phyloP scores from a whole-genome alignment of 2,888 invertebrate genomes.

The Heliothis peltigera region DNA sequence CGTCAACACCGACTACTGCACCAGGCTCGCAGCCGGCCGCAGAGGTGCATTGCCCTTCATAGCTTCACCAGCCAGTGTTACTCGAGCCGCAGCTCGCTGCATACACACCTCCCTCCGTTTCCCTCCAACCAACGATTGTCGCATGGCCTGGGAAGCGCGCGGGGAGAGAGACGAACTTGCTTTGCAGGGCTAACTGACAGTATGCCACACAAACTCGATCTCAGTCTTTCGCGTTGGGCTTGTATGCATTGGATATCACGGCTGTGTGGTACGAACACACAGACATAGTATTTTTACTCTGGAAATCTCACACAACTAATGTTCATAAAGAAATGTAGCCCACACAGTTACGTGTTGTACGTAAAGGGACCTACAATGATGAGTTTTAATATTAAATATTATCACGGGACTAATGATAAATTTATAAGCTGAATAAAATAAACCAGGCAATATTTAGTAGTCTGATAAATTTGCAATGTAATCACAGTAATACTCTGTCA shows the following conservation, averaged over 20 bases:
- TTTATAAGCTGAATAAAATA: background rate
- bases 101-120: constrained; percentile 43
- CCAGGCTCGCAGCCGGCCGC: constrained; percentile 76
- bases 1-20: constrained; percentile 85
- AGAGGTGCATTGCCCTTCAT: constrained; percentile 74
- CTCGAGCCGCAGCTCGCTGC: constrained; percentile 47
- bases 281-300: constrained; percentile 45
- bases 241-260: constrained; percentile 50
- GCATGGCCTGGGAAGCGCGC: constrained; percentile 34
- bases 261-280: constrained; percentile 47
- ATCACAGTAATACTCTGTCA: too few species aligned
- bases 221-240: constrained; percentile 67
- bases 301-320: constrained; percentile 28
- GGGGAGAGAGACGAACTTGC: constrained; percentile 60
- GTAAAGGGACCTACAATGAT: background rate
- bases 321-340: constrained; percentile 28
- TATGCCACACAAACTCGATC: constrained; percentile 61
- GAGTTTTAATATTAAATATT: background rate
- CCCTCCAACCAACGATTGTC: constrained; percentile 41
- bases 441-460: too few species aligned
- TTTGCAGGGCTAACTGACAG: constrained; percentile 54
- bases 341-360: constrained; percentile 8
- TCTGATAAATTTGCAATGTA: too few species aligned
- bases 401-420: background rate
- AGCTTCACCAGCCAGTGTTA: constrained; percentile 38